phyloP scores from a whole-genome alignment of 2,888 invertebrate species.

The Tanypteryx hageni region DNA sequence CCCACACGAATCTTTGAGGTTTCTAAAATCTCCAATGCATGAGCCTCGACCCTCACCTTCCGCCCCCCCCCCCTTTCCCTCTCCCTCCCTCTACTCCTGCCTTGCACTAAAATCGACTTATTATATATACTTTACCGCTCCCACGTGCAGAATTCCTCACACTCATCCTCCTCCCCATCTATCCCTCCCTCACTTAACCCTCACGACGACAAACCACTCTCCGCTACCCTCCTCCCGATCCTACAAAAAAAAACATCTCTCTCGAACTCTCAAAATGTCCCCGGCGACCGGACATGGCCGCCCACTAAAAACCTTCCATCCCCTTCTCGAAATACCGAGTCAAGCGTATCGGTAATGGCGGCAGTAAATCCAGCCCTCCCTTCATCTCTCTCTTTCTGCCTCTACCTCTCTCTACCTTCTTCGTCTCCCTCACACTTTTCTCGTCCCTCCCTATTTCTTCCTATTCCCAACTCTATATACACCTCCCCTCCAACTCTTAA shows the following conservation, averaged over 20 bases:
- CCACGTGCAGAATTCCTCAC: neutral
- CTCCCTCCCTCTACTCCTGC: too few relatives aligned
- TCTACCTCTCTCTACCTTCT: neutral
- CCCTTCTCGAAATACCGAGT: slow-evolving; percentile 49
- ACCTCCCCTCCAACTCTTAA: too few relatives aligned
- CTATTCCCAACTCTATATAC: neutral
- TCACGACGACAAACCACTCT: neutral
- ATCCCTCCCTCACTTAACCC: neutral
- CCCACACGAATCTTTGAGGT: neutral
- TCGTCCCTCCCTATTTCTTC: neutral
- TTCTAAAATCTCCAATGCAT: slow-evolving; percentile 5
- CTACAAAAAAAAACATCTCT: neutral
- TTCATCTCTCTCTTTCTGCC: slow-evolving; percentile 23
- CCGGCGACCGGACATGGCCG: slow-evolving; percentile 46
- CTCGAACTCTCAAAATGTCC: slow-evolving; percentile 50
- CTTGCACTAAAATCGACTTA: neutral
- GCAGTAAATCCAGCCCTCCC: slow-evolving; percentile 45
- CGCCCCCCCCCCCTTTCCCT: neutral
- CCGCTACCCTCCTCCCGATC: neutral
- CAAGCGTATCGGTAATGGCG: slow-evolving; percentile 58
- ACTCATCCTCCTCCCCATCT: neutral
- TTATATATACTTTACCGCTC: neutral
- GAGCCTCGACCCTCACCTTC: neutral
- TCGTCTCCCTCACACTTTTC: neutral
- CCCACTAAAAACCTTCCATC: slow-evolving; percentile 45